Conservation (phyloP, 2,113 vertebrate species). For the Puntigrus tetrazona region DNA sequence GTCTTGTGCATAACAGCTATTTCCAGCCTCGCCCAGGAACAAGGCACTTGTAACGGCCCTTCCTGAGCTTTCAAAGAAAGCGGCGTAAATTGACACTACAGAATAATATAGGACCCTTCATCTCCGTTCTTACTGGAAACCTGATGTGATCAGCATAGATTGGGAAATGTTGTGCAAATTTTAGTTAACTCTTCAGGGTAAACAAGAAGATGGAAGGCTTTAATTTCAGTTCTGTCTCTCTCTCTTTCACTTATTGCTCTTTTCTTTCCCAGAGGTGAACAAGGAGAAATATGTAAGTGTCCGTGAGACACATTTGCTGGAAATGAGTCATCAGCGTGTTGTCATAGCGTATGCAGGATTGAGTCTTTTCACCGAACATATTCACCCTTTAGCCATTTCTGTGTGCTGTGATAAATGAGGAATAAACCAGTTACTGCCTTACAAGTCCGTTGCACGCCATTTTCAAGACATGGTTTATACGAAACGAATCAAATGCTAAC, state of each 20-base stretch:
- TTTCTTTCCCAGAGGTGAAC: slow-evolving; percentile 43
- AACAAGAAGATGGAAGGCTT: slow-evolving; percentile 51
- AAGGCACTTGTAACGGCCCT: slow-evolving; percentile 11
- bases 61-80: slow-evolving; percentile 34
- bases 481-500: not conserved
- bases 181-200: slow-evolving; percentile 41
- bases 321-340: slow-evolving; percentile 53
- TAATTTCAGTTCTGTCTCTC: slow-evolving; percentile 46
- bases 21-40: not conserved
- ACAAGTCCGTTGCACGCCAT: not conserved
- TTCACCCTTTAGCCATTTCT: slow-evolving; percentile 22
- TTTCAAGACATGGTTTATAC: not conserved
- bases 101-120: slow-evolving; percentile 43
- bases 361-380: slow-evolving; percentile 39
- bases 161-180: slow-evolving; percentile 47
- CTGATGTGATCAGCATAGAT: slow-evolving; percentile 33
- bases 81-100: slow-evolving; percentile 47
- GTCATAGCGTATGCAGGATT: slow-evolving; percentile 46
- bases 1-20: slow-evolving; percentile 45
- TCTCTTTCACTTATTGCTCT: slow-evolving; percentile 32
- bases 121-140: slow-evolving; percentile 26
- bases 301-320: slow-evolving; percentile 43
- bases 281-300: slow-evolving; percentile 50
- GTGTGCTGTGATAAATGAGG: slow-evolving; percentile 10
- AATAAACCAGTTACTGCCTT: slow-evolving; percentile 3